Conservation (phyloP, 2,113 vertebrate species). For the Arothron firmamentum region DNA sequence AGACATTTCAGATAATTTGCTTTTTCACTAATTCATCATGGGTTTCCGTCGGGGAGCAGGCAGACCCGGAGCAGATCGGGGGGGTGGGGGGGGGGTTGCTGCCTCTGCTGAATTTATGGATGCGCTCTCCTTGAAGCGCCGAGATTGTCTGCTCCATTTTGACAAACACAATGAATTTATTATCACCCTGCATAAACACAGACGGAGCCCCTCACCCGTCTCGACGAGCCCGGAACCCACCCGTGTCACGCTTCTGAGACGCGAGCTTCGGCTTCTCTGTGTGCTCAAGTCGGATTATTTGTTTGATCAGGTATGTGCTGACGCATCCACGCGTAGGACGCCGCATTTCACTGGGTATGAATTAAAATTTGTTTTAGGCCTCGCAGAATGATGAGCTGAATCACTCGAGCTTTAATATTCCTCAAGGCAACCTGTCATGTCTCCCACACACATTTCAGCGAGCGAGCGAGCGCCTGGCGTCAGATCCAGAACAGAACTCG, state of each 20-base stretch:
- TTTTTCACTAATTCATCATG: conserved; percentile 45
- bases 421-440: conserved; percentile 58
- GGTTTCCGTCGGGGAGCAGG: conserved; percentile 27
- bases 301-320: conserved; percentile 32
- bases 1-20: conserved; percentile 49
- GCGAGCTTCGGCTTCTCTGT: conserved; percentile 25
- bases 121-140: conserved; percentile 32
- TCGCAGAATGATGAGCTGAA: conserved; percentile 51
- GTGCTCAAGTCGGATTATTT: conserved; percentile 15
- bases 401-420: conserved; percentile 56
- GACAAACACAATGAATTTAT: conserved; percentile 65
- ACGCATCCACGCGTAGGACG: conserved; percentile 34
- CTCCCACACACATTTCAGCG: conserved; percentile 60
- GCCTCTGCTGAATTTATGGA: conserved; percentile 40
- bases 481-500: conserved; percentile 21
- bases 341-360: conserved; percentile 49
- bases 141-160: conserved; percentile 55
- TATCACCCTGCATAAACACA: conserved; percentile 42
- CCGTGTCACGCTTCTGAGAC: neutral
- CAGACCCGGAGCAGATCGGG: neutral
- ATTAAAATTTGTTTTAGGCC: conserved; percentile 55
- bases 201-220: conserved; percentile 19
- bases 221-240: conserved; percentile 4
- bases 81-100: conserved; percentile 13
- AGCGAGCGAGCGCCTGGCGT: conserved; percentile 52